Evolutionary conservation across 2,888 invertebrate species (phyloP).

Genomic region (Steinernema hermaphroditum): DNA sequence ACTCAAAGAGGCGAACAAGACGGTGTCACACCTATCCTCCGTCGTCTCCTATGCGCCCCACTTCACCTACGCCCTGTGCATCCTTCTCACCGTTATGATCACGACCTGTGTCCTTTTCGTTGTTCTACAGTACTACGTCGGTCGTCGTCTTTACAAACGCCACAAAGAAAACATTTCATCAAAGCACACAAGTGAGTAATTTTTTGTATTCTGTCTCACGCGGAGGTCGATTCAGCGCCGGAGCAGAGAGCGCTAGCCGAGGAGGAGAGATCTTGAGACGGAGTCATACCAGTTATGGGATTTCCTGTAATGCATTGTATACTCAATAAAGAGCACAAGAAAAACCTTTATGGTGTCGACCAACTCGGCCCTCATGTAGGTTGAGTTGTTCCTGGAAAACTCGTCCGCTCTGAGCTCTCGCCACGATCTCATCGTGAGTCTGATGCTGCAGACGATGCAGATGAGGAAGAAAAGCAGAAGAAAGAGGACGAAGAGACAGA

Average conservation of each 20-base stretch:
- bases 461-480: not conserved
- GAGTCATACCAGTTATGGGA: not conserved
- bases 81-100: not conserved
- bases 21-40: not conserved
- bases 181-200: not conserved
- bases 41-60: not conserved
- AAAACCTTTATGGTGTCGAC: not conserved
- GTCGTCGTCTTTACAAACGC: constrained; percentile 1
- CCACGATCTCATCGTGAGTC: not conserved
- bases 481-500: not conserved
- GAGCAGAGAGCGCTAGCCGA: not conserved
- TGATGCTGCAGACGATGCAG: not conserved
- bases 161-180: not conserved
- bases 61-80: not conserved
- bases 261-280: not conserved
- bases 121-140: constrained; percentile 12
- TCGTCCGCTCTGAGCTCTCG: not conserved
- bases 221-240: not conserved
- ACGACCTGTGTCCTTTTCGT: constrained; percentile 3
- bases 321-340: not conserved
- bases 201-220: too few species aligned
- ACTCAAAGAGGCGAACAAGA: constrained; percentile 11
- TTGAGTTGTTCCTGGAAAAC: constrained; percentile 19
- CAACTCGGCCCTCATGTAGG: not conserved
- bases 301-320: not conserved